Evolutionary conservation across 2,797 vertebrate genomes (phyloP).

Genomic region (Gadopsis marmoratus): DNA sequence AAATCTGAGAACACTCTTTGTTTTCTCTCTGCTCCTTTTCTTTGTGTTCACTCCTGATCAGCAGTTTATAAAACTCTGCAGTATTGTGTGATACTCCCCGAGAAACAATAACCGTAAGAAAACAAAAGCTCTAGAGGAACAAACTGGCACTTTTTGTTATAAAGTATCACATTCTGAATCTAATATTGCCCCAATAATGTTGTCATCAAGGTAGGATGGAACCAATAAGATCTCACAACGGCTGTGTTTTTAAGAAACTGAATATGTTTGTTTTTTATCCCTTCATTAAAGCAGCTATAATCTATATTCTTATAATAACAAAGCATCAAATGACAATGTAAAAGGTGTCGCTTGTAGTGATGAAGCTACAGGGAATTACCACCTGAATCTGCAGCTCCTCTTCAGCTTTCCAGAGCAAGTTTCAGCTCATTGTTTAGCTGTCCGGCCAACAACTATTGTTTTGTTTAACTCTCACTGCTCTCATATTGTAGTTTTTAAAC

Average conservation of each 20-base stretch:
- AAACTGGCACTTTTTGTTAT: constrained; percentile 1
- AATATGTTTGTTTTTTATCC: background rate
- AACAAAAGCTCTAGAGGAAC: background rate
- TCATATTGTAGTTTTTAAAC: background rate
- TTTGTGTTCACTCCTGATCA: constrained; percentile 8
- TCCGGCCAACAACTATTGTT: background rate
- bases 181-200: background rate
- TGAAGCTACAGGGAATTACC: background rate
- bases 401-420: background rate
- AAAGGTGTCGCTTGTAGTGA: too few species aligned
- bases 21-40: background rate
- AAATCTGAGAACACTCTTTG: background rate
- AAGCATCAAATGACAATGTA: background rate
- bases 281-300: background rate
- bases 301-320: background rate
- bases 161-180: background rate
- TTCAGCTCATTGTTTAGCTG: background rate
- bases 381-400: background rate
- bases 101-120: constrained; percentile 13
- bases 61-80: constrained; percentile 41
- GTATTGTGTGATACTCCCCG: constrained; percentile 4
- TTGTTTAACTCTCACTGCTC: background rate
- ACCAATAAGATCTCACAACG: background rate
- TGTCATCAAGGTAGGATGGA: background rate
- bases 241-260: background rate